These are phyloP conservation scores for Macroglossus sobrinus DNA, from an alignment of 2,113 vertebrate species.

Conservation along the genomic window DNA sequence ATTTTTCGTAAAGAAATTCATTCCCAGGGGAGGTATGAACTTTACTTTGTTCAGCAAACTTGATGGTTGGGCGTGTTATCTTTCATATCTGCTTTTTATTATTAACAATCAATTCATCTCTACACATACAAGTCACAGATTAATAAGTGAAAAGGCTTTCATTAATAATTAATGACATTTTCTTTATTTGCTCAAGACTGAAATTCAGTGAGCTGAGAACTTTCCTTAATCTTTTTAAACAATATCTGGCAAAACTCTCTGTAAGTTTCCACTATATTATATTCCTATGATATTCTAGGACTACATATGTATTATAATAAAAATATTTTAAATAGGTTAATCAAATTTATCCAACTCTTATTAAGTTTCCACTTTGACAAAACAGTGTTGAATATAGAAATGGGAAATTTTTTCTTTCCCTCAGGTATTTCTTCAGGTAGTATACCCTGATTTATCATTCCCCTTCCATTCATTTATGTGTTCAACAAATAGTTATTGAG, in stretches of 20 bases:
- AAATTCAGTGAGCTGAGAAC: slow-evolving; percentile 54
- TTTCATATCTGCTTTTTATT: slow-evolving; percentile 47
- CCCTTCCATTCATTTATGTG: not conserved
- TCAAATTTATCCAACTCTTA: slow-evolving; percentile 61
- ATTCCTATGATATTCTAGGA: slow-evolving; percentile 36
- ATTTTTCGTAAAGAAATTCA: slow-evolving; percentile 46
- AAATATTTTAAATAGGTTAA: slow-evolving; percentile 64
- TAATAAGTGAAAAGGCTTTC: slow-evolving; percentile 60
- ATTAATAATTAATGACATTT: slow-evolving; percentile 74
- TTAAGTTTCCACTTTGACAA: slow-evolving; percentile 32
- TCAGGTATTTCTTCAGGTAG: not conserved
- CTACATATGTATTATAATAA: slow-evolving; percentile 45
- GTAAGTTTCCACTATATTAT: slow-evolving; percentile 13
- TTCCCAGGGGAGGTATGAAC: slow-evolving; percentile 11
- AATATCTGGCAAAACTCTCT: slow-evolving; percentile 39
- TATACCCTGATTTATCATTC: not conserved
- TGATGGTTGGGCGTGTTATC: not conserved
- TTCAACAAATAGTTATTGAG: not conserved
- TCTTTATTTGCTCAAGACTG: slow-evolving; percentile 65
- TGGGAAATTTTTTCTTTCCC: not conserved
- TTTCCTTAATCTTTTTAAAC: slow-evolving; percentile 61
- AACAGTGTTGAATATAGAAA: not conserved
- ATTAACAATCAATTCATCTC: slow-evolving; percentile 49
- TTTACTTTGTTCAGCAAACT: slow-evolving; percentile 51
- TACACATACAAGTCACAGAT: slow-evolving; percentile 46